phyloP scores from a whole-genome alignment of 30 jellyfish, hydroid and myxozoan genomes.

The Euphysa ruthae region DNA sequence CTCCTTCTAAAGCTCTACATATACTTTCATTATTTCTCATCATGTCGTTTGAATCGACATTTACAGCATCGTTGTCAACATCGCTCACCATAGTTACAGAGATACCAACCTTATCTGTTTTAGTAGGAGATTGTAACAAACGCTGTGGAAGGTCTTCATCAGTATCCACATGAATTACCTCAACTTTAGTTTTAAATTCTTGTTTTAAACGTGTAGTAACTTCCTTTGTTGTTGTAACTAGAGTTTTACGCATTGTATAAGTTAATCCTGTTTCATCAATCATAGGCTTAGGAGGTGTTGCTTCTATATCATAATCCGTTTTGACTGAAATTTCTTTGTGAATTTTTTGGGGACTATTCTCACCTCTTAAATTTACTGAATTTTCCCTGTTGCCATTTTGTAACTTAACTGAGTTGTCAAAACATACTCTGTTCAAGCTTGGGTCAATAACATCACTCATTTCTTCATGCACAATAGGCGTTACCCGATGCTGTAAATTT shows the following conservation, averaged over 20 bases:
- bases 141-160: constrained; percentile 73
- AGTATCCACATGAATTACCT: constrained; percentile 61
- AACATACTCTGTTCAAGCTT: neutral
- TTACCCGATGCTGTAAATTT: constrained; percentile 58
- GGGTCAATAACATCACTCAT: constrained; percentile 40
- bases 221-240: constrained; percentile 86
- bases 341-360: constrained; percentile 52
- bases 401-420: neutral
- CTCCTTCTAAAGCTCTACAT: too few species aligned
- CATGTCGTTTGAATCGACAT: constrained; percentile 38
- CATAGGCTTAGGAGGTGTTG: constrained; percentile 69
- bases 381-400: neutral
- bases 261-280: constrained; percentile 47
- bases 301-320: constrained; percentile 74
- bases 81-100: constrained; percentile 61
- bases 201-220: constrained; percentile 72
- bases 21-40: constrained; percentile 61
- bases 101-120: constrained; percentile 61
- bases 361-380: constrained; percentile 47
- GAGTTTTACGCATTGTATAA: constrained; percentile 67
- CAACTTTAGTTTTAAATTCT: constrained; percentile 75
- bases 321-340: constrained; percentile 74
- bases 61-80: constrained; percentile 26
- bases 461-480: constrained; percentile 76
- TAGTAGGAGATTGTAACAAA: constrained; percentile 29